These are phyloP conservation scores for Cavia porcellus DNA, from an alignment of 2,113 vertebrate species.

Conservation along the genomic window DNA sequence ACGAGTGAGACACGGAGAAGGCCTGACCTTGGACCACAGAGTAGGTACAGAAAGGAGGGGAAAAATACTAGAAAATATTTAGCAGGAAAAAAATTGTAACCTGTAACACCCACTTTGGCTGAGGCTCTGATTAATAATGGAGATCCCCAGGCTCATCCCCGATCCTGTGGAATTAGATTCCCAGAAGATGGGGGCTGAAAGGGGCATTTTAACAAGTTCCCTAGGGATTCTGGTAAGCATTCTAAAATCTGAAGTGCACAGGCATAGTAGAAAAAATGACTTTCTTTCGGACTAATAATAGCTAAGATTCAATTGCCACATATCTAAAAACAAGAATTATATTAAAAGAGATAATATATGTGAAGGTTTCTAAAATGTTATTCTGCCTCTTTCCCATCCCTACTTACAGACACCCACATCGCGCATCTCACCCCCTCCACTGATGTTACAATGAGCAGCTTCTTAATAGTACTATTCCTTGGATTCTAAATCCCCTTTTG, in stretches of 20 bases:
- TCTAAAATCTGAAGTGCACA: not conserved
- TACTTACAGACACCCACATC: not conserved
- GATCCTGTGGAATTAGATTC: not conserved
- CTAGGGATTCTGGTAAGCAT: not conserved
- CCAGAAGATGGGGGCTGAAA: not conserved
- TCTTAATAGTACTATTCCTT: not conserved
- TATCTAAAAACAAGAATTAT: not conserved
- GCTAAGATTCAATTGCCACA: not conserved
- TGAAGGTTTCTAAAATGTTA: not conserved
- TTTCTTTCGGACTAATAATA: not conserved
- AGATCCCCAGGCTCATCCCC: not conserved
- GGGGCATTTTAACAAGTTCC: not conserved
- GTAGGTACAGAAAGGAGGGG: not conserved
- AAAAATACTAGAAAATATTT: constrained; percentile 15
- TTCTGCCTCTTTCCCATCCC: not conserved
- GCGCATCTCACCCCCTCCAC: not conserved
- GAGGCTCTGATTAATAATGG: not conserved
- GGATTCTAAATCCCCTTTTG: not conserved
- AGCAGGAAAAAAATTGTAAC: not conserved
- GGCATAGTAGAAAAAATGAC: not conserved
- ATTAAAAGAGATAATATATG: not conserved
- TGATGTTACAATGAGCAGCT: not conserved
- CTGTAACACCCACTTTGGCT: not conserved
- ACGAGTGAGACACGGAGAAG: not conserved
- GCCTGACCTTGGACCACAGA: not conserved